Evolutionary conservation across 2,113 vertebrate species (phyloP).

Genomic region (Campylomormyrus numenius): DNA sequence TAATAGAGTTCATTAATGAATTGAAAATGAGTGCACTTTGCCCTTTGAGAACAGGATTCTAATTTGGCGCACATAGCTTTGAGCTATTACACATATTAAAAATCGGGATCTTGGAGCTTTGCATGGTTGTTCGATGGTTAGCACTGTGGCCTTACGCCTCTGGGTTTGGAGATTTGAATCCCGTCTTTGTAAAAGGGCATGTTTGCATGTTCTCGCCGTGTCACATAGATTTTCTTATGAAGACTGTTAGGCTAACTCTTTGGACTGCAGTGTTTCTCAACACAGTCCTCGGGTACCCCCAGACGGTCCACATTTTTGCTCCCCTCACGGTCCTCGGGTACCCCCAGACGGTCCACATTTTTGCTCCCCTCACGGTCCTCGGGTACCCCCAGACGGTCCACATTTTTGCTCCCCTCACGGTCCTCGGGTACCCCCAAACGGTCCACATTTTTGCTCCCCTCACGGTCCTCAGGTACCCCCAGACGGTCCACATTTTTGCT

Average conservation of each 20-base stretch:
- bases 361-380: background rate
- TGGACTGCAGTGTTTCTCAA: background rate
- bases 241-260: background rate
- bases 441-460: background rate
- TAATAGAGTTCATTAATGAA: slow-evolving; percentile 27
- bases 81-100: slow-evolving; percentile 54
- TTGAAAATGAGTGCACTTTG: slow-evolving; percentile 22
- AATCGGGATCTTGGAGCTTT: background rate
- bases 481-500: background rate
- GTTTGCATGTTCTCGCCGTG: background rate
- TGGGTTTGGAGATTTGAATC: background rate
- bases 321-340: background rate
- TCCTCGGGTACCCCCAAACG: background rate
- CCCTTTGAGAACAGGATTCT: slow-evolving; percentile 27
- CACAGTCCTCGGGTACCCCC: background rate
- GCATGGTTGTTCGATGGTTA: background rate
- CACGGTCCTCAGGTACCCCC: background rate
- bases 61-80: slow-evolving; percentile 28
- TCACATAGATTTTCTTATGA: background rate
- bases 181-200: background rate
- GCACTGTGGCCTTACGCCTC: background rate
- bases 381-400: background rate
- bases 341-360: background rate
- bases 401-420: background rate
- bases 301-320: background rate